phyloP scores from a whole-genome alignment of 2,888 invertebrate genomes.

The Heliconius sara region DNA sequence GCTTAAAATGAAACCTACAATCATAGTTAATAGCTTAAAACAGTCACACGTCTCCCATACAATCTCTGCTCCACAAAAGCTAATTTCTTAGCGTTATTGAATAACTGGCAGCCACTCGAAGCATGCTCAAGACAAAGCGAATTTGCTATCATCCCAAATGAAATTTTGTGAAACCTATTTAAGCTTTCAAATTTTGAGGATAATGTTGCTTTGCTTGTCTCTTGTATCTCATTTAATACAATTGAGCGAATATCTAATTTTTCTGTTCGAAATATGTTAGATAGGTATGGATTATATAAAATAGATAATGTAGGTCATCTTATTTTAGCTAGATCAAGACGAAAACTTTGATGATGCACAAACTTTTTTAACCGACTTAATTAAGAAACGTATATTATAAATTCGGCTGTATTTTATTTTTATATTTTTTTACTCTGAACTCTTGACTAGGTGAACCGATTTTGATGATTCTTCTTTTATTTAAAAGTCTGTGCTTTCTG shows the following conservation, averaged over 20 bases:
- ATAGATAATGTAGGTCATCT: too few relatives aligned
- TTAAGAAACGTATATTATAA: too few relatives aligned
- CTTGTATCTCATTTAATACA: background rate
- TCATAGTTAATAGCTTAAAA: background rate
- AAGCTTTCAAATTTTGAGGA: constrained; percentile 19
- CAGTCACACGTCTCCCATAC: background rate
- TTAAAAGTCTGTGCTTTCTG: too few relatives aligned
- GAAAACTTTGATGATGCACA: too few relatives aligned
- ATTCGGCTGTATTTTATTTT: too few relatives aligned
- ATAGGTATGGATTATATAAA: background rate
- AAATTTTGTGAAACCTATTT: constrained; percentile 29
- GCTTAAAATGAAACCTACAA: background rate
- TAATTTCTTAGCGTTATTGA: constrained; percentile 27
- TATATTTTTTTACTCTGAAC: too few relatives aligned
- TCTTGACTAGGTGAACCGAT: too few relatives aligned
- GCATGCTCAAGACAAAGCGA: constrained; percentile 28
- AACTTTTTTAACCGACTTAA: too few relatives aligned
- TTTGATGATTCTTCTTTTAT: too few relatives aligned
- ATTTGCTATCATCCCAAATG: constrained; percentile 27
- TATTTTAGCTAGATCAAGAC: too few relatives aligned
- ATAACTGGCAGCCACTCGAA: constrained; percentile 25
- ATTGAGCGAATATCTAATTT: background rate
- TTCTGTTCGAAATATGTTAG: background rate
- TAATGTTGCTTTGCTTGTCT: constrained; percentile 5
- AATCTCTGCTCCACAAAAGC: constrained; percentile 13